These are phyloP conservation scores for Teinopalpus imperialis DNA, from an alignment of 2,888 invertebrate genomes.

Conservation along the genomic window DNA sequence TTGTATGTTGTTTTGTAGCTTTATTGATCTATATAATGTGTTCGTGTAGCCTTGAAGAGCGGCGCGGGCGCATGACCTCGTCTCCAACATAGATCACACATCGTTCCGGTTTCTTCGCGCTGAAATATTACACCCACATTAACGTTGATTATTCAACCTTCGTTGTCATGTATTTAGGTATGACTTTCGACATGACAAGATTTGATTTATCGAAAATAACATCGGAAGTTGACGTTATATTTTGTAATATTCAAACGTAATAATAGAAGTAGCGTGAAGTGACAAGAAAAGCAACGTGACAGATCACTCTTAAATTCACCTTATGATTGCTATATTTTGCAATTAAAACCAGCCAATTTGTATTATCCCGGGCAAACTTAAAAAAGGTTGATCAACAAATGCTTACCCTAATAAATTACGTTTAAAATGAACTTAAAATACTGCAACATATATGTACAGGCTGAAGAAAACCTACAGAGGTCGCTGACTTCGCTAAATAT, in stretches of 20 bases:
- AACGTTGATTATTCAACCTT: slow-evolving; percentile 37
- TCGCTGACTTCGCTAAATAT: slow-evolving; percentile 36
- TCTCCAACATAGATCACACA: slow-evolving; percentile 36
- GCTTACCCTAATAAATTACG: no score
- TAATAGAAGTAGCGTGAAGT: no score
- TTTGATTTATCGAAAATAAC: slow-evolving; percentile 2
- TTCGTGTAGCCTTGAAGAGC: slow-evolving; percentile 36
- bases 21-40: slow-evolving; percentile 29
- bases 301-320: no score
- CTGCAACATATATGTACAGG: no score
- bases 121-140: slow-evolving; percentile 43
- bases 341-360: no score
- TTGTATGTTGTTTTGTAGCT: slow-evolving; percentile 14
- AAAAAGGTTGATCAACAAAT: no score
- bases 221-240: background rate
- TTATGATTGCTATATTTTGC: no score
- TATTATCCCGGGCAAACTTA: no score
- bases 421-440: no score
- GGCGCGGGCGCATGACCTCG: slow-evolving; percentile 39
- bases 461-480: slow-evolving; percentile 39
- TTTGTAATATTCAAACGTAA: no score
- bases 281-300: no score
- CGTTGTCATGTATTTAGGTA: slow-evolving; percentile 31
- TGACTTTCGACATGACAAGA: slow-evolving; percentile 18
- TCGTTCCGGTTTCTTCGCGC: slow-evolving; percentile 38